Base-by-base conservation (phyloP, 1,140 invertebrate species). In the Pachyrhynchus sulphureomaculatus region DNA sequence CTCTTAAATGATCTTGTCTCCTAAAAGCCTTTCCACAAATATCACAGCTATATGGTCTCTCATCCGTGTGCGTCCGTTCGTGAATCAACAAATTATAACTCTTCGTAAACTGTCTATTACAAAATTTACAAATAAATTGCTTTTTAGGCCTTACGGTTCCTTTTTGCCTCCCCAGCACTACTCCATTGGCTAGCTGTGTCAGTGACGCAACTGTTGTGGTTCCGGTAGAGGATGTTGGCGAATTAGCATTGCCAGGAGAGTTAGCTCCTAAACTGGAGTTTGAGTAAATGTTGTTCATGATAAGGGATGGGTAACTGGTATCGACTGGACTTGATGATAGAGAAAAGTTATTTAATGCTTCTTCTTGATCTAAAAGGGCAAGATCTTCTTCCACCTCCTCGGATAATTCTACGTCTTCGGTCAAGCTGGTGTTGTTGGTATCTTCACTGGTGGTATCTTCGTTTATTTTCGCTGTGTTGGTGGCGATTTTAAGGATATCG, bases 41-140 rank as follows among this genome's bases (percentile, higher is more conserved):
- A 71, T 98, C 94, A 75, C 95, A 98, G 0, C 92, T 89, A 74
- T 95, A 98, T 0, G 95, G 95, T 37, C 95, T 78, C 76, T 98
- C 95, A 75, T 98, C 93, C 0, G 95, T 98, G 73, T 98, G 95
- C 0, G 95, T 97, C 41, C 95, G 81, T 73, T 96, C 93, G 76
- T 97, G 94, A 29, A 97, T 97, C 29, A 97, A 82, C 48, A 98
- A 80, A 75, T 98, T 98, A 83, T 98, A 98, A 32, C 92, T 95
- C 76, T 98, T 98, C 41, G 95, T 97, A 75, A 98, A 98, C 62
- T 96, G 91, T 2, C 95, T 81, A 70, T 91, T 87, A 79, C 95
- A 98, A 75, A 90, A 97, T 76, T 93, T 92, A 80, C 95, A 98
- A 68, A 98, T 96, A 75, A 96, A 97, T 73, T 98, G 91, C 71